Conservation (phyloP, 2,797 vertebrate species). For the Acomys russatus region DNA sequence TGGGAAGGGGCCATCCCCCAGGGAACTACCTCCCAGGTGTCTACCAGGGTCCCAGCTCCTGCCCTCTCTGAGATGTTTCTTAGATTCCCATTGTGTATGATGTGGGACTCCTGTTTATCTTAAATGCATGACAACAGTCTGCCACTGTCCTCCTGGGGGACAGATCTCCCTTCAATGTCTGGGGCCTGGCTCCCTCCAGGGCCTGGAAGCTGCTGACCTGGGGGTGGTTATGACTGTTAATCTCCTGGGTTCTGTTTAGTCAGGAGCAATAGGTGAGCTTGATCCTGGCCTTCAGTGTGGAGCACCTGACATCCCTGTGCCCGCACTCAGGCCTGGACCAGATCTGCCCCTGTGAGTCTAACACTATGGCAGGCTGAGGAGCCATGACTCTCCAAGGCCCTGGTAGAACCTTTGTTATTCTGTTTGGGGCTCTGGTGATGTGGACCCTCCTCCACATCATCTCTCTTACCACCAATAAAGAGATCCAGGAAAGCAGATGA, state of each 20-base stretch:
- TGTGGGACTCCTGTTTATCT: background rate
- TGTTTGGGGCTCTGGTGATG: background rate
- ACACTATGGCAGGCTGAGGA: rapidly evolving
- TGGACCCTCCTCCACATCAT: background rate
- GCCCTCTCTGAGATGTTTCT: background rate
- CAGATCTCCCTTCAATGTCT: no score
- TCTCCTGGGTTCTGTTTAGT: background rate
- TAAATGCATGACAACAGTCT: background rate
- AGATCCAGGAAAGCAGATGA: background rate
- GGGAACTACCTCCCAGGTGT: no score
- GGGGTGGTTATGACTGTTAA: no score
- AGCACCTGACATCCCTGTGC: background rate
- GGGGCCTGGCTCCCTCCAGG: background rate
- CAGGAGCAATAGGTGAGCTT: background rate
- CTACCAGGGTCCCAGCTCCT: background rate
- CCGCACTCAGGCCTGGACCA: background rate
- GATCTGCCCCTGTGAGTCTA: background rate
- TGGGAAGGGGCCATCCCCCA: rapidly evolving
- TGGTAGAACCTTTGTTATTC: background rate
- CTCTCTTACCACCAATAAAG: background rate
- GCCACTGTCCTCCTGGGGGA: background rate
- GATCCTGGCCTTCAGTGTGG: no score
- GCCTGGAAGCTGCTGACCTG: background rate
- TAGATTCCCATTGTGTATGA: background rate
- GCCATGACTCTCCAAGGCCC: background rate